A percentile compares a stretch with the other conserved stretches of the same genome.
phyloP scores from a whole-genome alignment of 2,888 invertebrate species.

The Plemyria rubiginata region DNA sequence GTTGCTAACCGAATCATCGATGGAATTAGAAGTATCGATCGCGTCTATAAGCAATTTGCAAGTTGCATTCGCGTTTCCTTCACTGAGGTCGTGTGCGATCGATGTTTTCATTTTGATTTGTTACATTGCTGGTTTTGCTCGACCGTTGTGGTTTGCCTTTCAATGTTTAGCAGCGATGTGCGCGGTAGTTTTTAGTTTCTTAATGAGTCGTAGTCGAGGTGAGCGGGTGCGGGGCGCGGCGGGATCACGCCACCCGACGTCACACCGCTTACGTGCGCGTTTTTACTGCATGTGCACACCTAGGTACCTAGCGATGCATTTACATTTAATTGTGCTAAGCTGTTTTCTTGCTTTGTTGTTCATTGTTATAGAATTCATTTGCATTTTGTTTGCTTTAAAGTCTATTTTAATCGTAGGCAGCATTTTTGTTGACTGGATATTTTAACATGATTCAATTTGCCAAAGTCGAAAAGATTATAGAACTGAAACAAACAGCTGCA shows the following conservation, averaged over 20 bases:
- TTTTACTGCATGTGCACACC: constrained; percentile 33
- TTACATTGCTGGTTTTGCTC: constrained; percentile 26
- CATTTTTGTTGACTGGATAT: neutral
- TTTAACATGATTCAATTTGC: too few relatives aligned
- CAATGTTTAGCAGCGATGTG: constrained; percentile 21
- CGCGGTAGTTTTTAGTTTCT: neutral
- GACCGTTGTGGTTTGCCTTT: neutral
- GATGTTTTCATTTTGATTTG: neutral
- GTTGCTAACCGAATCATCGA: constrained; percentile 26
- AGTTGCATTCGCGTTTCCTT: constrained; percentile 26
- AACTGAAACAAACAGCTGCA: too few relatives aligned
- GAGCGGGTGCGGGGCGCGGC: constrained; percentile 15
- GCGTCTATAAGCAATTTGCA: constrained; percentile 30
- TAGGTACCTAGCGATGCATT: constrained; percentile 34
- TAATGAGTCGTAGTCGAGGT: constrained; percentile 17
- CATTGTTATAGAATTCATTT: constrained; percentile 30
- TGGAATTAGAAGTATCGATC: constrained; percentile 30
- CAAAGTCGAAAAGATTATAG: too few relatives aligned
- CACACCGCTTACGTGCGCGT: constrained; percentile 38
- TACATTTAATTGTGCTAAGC: constrained; percentile 38
- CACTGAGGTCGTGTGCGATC: constrained; percentile 11
- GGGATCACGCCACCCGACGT: constrained; percentile 43
- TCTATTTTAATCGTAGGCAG: constrained; percentile 12
- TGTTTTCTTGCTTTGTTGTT: constrained; percentile 34
- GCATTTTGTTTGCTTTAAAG: constrained; percentile 21